Evolutionary conservation across 2,113 vertebrate genomes (phyloP), one percentile per base, ranked within the genome.

Genomic region (Isurus oxyrinchus): DNA sequence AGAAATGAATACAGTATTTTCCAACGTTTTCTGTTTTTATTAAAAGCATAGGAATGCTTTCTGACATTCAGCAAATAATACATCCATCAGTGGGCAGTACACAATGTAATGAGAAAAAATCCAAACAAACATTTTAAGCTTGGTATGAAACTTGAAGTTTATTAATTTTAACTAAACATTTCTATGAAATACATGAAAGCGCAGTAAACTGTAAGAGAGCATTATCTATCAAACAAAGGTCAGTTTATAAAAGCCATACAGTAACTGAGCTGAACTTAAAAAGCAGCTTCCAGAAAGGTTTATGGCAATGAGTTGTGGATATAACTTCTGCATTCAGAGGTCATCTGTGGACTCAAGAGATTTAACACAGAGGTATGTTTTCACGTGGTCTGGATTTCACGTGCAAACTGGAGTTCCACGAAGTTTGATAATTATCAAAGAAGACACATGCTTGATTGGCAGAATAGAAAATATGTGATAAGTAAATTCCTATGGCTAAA

Each of bases 131-230:
- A 88, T 55, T 90, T 90, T 55, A 90, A 59, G 11, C 53, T 55
- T 90, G 87, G 25, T 11, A 57, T 90, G 25, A 90, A 90, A 27
- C 87, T 53, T 90, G 55, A 0, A 1, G 11, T 31, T 90, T 57
- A 90, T 90, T 90, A 31, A 59, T 90, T 59, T 90, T 57, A 90
- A 90, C 53, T 57, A 57, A 90, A 90, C 55, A 59, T 59, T 90
- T 57, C 49, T 16, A 31, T 14, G 3, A 90, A 90, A 35, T 57
- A 57, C 87, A 59, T 35, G 10, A 35, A 59, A 5, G 55, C 16
- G 2, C 87, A 31, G 35, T 31, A 90, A 31, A 31, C 27, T 57
- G 23, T 57, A 90, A 57, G 87, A 59, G 25, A 55, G 59, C 27
- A 31, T 31, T 55, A 35, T 90, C 87, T 13, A 57, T 3, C 10